phyloP scores from a whole-genome alignment of 2,888 invertebrate genomes.

The Smittia aterrima region DNA sequence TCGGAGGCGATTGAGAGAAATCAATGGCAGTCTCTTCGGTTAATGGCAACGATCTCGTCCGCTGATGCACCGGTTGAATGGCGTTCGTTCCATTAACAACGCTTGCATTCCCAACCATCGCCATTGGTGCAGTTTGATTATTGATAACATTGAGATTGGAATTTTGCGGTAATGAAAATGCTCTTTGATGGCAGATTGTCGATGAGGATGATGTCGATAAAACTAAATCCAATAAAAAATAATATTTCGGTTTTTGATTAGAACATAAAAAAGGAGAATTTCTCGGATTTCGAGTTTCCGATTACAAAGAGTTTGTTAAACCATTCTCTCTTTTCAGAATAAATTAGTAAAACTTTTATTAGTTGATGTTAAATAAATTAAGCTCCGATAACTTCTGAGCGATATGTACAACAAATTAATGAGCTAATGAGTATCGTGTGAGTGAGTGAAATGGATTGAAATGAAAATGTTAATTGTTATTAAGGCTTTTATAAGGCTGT shows the following conservation, averaged over 20 bases:
- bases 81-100: conserved; percentile 43
- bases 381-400: too few relatives aligned
- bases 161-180: conserved; percentile 44
- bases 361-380: background rate
- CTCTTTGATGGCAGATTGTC: conserved; percentile 44
- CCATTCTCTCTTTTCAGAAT: too few relatives aligned
- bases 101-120: background rate
- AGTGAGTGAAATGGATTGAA: too few relatives aligned
- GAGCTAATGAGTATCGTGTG: too few relatives aligned
- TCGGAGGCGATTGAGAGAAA: conserved; percentile 32
- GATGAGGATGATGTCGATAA: conserved; percentile 34
- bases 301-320: background rate
- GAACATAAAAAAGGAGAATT: background rate
- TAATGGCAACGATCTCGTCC: conserved; percentile 69
- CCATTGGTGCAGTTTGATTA: conserved; percentile 13
- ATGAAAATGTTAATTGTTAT: background rate
- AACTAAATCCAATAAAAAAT: conserved; percentile 33
- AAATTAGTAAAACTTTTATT: too few relatives aligned
- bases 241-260: conserved; percentile 22
- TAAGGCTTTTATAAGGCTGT: background rate
- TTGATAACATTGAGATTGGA: conserved; percentile 27
- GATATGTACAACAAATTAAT: too few relatives aligned
- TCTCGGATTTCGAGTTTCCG: background rate
- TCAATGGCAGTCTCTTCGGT: conserved; percentile 56
- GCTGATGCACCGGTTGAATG: conserved; percentile 59